A percentile compares a stretch with the other conserved stretches of the same genome.
Evolutionary conservation across 2,113 vertebrate genomes (phyloP).

Genomic region (Neolamprologus falcicula): DNA sequence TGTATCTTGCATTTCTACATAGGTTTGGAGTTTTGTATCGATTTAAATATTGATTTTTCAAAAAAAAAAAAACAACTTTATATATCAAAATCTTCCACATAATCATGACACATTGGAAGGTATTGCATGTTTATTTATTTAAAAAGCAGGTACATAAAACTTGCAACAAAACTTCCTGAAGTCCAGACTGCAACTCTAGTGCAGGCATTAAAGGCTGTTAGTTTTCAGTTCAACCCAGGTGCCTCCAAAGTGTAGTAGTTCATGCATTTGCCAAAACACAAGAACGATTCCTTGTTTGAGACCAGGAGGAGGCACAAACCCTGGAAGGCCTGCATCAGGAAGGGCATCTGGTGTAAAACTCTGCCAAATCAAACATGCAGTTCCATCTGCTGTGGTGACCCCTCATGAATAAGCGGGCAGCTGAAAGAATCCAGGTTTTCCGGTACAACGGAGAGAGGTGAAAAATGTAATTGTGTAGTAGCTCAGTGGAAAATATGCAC

Average conservation of each 20-base stretch:
- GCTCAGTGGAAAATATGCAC: background rate
- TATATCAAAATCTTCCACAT: background rate
- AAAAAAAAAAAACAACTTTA: background rate
- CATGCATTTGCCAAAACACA: background rate
- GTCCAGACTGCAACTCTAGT: background rate
- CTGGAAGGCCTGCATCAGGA: background rate
- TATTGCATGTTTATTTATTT: background rate
- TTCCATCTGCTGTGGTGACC: background rate
- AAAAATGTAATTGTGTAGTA: background rate
- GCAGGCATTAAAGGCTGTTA: background rate
- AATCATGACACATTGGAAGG: background rate
- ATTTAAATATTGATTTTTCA: background rate
- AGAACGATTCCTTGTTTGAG: background rate
- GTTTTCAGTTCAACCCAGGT: background rate
- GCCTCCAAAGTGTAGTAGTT: background rate
- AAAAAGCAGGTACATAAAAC: background rate
- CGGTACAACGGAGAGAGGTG: accelerated
- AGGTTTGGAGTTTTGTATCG: background rate
- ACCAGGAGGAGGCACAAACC: background rate
- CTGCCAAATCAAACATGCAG: background rate
- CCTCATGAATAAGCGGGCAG: background rate
- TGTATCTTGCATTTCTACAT: background rate
- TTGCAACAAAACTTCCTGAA: background rate
- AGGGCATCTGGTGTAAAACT: background rate
- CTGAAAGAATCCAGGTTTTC: background rate